These are phyloP conservation scores for Rhingia rostrata DNA, from an alignment of 2,888 invertebrate species.

Conservation along the genomic window DNA sequence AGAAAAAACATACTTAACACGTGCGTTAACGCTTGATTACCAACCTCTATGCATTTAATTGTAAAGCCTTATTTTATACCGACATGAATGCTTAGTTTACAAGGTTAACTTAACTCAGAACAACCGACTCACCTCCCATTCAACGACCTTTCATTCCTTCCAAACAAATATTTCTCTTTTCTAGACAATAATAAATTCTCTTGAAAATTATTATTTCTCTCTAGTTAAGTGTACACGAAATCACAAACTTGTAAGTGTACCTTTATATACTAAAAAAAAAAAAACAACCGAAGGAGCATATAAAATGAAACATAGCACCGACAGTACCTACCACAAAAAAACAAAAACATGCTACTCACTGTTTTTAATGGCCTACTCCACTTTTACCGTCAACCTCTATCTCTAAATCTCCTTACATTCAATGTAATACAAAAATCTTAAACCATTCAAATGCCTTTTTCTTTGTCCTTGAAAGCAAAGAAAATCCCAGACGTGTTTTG, in stretches of 20 bases:
- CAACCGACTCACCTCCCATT: background rate
- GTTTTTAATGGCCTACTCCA: slow-evolving; percentile 53
- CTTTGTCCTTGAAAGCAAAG: slow-evolving; percentile 31
- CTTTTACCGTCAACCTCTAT: slow-evolving; percentile 4
- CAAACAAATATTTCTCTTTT: slow-evolving; percentile 11
- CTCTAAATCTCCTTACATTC: slow-evolving; percentile 1
- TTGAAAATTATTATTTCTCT: slow-evolving; percentile 44
- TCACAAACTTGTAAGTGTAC: slow-evolving; percentile 18
- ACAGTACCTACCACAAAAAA: slow-evolving; percentile 16
- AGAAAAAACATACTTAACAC: no score
- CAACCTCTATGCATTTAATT: no score
- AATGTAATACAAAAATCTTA: slow-evolving; percentile 4
- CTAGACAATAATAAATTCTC: slow-evolving; percentile 24
- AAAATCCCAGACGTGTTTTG: slow-evolving; percentile 35
- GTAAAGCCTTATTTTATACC: no score
- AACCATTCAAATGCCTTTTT: slow-evolving; percentile 38
- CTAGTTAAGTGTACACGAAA: slow-evolving; percentile 1
- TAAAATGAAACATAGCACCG: slow-evolving; percentile 27
- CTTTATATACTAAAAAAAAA: background rate
- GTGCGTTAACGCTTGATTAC: no score
- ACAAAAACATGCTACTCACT: slow-evolving; percentile 57
- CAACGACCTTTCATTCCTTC: background rate
- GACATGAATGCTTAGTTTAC: no score
- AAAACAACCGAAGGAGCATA: slow-evolving; percentile 12
- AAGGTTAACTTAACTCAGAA: background rate